Percentiles rank a stretch among this genome's conserved stretches.
These are phyloP conservation scores for Procavia capensis DNA, from an alignment of 2,113 vertebrate species.

Conservation along the genomic window DNA sequence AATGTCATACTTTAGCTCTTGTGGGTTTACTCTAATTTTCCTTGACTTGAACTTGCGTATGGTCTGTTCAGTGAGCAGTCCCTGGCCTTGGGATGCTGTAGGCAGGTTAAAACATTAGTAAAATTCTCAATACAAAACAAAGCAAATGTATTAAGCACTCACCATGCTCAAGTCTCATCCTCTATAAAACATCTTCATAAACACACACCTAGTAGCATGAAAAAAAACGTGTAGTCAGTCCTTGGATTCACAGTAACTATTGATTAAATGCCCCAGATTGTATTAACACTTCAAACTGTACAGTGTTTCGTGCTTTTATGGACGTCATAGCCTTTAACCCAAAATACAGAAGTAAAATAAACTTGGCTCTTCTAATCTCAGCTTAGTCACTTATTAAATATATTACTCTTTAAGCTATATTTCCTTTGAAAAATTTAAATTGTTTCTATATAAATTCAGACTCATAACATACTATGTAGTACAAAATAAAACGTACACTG, in stretches of 20 bases:
- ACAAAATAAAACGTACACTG: not conserved
- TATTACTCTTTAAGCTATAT: not conserved
- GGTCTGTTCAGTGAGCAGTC: no score
- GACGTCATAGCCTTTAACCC: not conserved
- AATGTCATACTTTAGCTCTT: no score
- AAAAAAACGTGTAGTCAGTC: not conserved
- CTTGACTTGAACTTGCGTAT: no score
- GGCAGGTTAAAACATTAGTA: not conserved
- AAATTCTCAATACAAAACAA: not conserved
- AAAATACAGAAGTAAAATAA: not conserved
- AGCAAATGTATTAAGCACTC: not conserved
- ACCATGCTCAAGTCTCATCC: not conserved
- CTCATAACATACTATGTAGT: not conserved
- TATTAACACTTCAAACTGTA: not conserved
- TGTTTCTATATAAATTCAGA: not conserved
- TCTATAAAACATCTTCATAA: slow-evolving; percentile 5
- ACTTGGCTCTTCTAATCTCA: not conserved
- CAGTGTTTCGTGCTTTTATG: not conserved
- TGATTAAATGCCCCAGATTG: not conserved
- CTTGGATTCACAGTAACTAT: not conserved
- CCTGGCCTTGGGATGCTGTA: not conserved
- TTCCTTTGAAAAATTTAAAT: not conserved
- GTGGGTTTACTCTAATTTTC: no score
- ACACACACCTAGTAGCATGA: not conserved
- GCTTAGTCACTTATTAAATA: not conserved